These are phyloP conservation scores for Tamandua tetradactyla DNA, from an alignment of 2,797 vertebrate species.

Conservation along the genomic window DNA sequence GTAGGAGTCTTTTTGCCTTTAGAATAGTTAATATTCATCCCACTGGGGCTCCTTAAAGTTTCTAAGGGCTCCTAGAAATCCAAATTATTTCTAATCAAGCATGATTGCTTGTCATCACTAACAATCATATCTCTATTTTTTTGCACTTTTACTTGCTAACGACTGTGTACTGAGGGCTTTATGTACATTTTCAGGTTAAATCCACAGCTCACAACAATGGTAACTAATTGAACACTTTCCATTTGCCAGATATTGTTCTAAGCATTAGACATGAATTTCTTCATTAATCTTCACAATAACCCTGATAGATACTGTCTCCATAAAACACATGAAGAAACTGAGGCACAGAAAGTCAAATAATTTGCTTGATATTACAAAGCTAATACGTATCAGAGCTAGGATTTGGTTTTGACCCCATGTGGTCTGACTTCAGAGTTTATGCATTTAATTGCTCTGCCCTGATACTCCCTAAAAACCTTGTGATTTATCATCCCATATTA, in stretches of 20 bases:
- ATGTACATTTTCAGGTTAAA: background rate
- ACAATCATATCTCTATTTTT: background rate
- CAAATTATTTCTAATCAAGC: conserved; percentile 53
- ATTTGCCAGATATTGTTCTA: background rate
- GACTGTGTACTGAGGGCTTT: background rate
- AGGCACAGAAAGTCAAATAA: background rate
- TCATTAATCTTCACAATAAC: background rate
- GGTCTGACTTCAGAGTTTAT: background rate
- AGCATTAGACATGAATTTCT: background rate
- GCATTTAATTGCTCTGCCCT: background rate
- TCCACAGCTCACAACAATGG: background rate
- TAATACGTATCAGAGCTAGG: background rate
- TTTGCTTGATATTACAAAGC: background rate
- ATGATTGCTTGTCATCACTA: background rate
- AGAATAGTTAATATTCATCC: conserved; percentile 28
- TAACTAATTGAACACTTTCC: background rate
- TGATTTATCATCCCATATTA: background rate
- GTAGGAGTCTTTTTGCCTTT: background rate
- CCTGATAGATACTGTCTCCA: background rate
- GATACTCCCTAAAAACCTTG: background rate
- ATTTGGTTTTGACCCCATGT: background rate
- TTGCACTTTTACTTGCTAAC: background rate
- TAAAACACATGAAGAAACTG: background rate
- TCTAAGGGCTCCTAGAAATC: background rate
- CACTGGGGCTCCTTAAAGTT: background rate